Percentiles rank a stretch among this genome's conserved stretches.
phyloP scores from a whole-genome alignment of 2,797 vertebrate species.

The Eulemur rubriventer region DNA sequence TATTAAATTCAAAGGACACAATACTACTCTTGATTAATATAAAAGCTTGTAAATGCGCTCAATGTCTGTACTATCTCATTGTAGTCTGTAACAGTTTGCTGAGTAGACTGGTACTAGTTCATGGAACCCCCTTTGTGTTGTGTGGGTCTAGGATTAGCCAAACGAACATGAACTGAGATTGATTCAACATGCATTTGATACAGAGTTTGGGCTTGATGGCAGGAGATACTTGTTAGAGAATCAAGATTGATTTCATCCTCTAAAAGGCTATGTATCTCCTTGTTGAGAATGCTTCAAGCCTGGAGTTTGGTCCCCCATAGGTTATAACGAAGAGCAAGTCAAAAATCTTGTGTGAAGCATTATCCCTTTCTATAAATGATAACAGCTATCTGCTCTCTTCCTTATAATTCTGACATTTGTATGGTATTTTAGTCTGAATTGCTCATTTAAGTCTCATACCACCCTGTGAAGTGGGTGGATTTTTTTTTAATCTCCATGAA shows the following conservation, averaged over 20 bases:
- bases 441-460: background rate
- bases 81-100: background rate
- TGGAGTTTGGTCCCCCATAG: background rate
- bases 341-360: background rate
- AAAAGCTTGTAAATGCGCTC: background rate
- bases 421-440: constrained; percentile 14
- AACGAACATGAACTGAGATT: background rate
- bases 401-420: background rate
- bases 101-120: background rate
- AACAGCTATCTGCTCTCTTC: background rate
- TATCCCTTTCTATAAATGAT: background rate
- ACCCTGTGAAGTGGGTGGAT: background rate
- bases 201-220: background rate
- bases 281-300: constrained; percentile 7
- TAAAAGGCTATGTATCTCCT: background rate
- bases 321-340: background rate
- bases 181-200: background rate
- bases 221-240: background rate
- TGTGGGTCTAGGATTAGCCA: background rate
- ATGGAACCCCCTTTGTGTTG: background rate
- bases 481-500: background rate
- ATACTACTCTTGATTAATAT: background rate
- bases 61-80: rapidly evolving
- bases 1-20: background rate
- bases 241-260: background rate